Evolutionary conservation across 2,888 invertebrate genomes (phyloP), one percentile per base, ranked within the genome.

Genomic region (Chloroclystis v-ata): DNA sequence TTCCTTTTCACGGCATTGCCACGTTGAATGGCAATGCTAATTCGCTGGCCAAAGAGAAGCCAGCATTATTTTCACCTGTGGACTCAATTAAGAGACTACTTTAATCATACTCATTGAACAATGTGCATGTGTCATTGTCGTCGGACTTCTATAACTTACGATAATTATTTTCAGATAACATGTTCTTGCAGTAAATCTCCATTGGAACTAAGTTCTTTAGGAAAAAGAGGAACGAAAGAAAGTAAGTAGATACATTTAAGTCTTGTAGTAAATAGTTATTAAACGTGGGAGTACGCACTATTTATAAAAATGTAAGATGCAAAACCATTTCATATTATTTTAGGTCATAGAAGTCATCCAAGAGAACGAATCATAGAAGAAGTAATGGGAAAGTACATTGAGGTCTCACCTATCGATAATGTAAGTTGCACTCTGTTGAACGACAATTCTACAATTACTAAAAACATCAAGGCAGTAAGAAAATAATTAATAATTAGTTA

Each of bases 361-460:
- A 73, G 76, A 50, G 66, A 78, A 54, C 60, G 56, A 61, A 72
- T 79, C 51, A 78, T 83, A 38, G 72, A 75, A 52, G 81, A 80
- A 67, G 78, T 82, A 6, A 70, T 79, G 69, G 81, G 81, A 67
- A 69, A 63, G 61, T 75, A 72, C 52, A 53, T 54, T 49, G 77
- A 73, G 40, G 63, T 75, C 40, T 51, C 60, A 20, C 66, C 72
- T 33, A 72, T 77, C 29, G 71, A 77, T 43, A 75, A 73, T 73
- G 77, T 78, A 69, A 83, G 77, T 76, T 75, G 61, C 52, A 60
- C 67, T 28, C 57, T 61, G 47, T 58, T 75, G 51, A 70, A 61
- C 55, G 20, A 20, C 20, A 4, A 33, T 30, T 9, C 12, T 30
- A 13, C 12, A 14, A 5, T 6, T n/a, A 32, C 14, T 32, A 14